These are phyloP conservation scores for Drosophila bifasciata DNA, from an alignment of 1,140 invertebrate genomes.

Conservation along the genomic window DNA sequence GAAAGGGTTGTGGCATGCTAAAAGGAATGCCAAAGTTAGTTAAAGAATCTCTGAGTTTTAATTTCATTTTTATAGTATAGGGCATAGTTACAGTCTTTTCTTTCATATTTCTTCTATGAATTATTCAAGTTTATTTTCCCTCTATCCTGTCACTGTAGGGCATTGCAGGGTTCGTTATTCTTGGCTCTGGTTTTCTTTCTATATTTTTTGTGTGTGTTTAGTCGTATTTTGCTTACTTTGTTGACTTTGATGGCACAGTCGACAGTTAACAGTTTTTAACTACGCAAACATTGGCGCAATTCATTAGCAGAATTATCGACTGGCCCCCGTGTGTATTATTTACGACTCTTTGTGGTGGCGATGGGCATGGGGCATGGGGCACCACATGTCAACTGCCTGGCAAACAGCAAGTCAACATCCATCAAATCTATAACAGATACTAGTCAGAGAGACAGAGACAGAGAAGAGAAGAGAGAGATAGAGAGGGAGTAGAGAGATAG, in stretches of 20 bases:
- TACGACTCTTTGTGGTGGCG: conserved; percentile 1
- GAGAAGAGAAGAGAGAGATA: too few species aligned
- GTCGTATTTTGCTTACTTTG: conserved; percentile 22
- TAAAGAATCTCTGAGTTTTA: too few species aligned
- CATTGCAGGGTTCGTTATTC: neutral
- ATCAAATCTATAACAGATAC: conserved; percentile 44
- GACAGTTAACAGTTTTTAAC: conserved; percentile 71
- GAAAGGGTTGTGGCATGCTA: too few species aligned
- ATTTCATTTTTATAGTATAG: too few species aligned
- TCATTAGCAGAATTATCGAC: conserved; percentile 68
- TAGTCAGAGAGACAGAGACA: too few species aligned
- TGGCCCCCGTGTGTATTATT: conserved; percentile 45
- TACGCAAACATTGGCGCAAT: conserved; percentile 60
- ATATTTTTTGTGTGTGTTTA: neutral
- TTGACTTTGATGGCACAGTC: conserved; percentile 22
- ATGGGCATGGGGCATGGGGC: conserved; percentile 35
- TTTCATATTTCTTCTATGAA: too few species aligned
- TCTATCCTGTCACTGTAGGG: too few species aligned
- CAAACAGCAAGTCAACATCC: conserved; percentile 24
- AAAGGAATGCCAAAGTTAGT: too few species aligned
- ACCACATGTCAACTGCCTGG: conserved; percentile 57
- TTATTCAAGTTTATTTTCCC: too few species aligned
- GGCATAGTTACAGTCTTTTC: too few species aligned
- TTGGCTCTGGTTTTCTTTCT: neutral
- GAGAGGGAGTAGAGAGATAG: too few species aligned